Evolutionary conservation across 2,888 invertebrate species (phyloP).

Genomic region (Pseudoips prasinana): DNA sequence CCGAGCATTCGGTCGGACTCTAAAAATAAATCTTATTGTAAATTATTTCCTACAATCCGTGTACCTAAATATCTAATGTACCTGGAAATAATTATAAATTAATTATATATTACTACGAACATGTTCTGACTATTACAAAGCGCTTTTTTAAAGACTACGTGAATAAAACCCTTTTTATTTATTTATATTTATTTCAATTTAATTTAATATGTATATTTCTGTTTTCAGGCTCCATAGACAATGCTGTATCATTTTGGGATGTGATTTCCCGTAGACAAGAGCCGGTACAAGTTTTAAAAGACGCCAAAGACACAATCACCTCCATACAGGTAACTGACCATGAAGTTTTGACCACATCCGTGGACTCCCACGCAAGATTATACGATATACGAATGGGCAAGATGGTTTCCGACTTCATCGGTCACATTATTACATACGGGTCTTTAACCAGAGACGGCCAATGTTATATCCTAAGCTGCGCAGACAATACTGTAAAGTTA

Average conservation of each 20-base stretch:
- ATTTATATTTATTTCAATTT: too few relatives aligned
- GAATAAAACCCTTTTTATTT: too few relatives aligned
- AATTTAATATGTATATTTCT: too few relatives aligned
- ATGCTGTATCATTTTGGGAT: conserved; percentile 97
- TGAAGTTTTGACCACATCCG: conserved; percentile 94
- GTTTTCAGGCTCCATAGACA: conserved; percentile 91
- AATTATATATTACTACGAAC: too few relatives aligned
- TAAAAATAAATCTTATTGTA: too few relatives aligned
- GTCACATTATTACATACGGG: conserved; percentile 92
- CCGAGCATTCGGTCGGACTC: too few relatives aligned
- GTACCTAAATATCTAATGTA: too few relatives aligned
- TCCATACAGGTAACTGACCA: conserved; percentile 91
- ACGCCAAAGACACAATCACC: conserved; percentile 96
- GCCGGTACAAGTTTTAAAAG: conserved; percentile 85
- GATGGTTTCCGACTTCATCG: conserved; percentile 91
- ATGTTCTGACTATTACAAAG: too few relatives aligned
- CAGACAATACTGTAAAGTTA: conserved; percentile 91
- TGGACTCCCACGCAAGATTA: conserved; percentile 92
- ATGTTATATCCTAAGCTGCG: conserved; percentile 92
- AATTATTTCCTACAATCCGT: too few relatives aligned
- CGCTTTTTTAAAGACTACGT: too few relatives aligned
- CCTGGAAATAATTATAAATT: too few relatives aligned
- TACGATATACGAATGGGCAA: conserved; percentile 96
- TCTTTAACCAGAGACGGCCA: conserved; percentile 95
- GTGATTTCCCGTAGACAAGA: conserved; percentile 66